Conservation (phyloP, 2,797 vertebrate genomes). For the Tapirus indicus region DNA sequence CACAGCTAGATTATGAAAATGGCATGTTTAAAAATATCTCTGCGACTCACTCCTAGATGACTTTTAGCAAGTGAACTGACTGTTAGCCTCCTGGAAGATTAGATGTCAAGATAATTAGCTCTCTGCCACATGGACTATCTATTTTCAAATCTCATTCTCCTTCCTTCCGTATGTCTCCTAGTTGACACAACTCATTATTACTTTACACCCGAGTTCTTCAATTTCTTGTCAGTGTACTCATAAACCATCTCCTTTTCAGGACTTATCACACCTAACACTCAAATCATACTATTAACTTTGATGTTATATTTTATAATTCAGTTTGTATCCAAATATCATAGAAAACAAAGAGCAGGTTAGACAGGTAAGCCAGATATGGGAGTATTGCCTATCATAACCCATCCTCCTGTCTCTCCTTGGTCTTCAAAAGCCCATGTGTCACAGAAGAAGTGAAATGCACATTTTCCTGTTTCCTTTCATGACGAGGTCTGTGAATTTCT, state of each 20-base stretch:
- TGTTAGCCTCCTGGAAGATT: slow-evolving; percentile 73
- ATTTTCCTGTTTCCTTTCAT: not conserved
- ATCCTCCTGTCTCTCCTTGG: not conserved
- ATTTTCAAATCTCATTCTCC: slow-evolving; percentile 52
- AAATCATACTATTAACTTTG: slow-evolving; percentile 17
- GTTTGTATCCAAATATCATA: slow-evolving; percentile 59
- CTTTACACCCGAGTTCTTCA: slow-evolving; percentile 26
- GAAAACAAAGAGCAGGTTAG: slow-evolving; percentile 59
- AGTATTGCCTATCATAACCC: not conserved
- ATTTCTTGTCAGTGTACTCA: not conserved
- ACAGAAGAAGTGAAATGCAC: not conserved
- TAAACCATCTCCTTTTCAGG: slow-evolving; percentile 44
- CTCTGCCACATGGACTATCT: slow-evolving; percentile 53
- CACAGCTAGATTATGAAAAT: slow-evolving; percentile 63
- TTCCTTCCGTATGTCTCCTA: slow-evolving; percentile 41
- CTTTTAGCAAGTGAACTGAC: slow-evolving; percentile 69
- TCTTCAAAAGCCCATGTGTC: not conserved
- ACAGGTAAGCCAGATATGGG: not conserved
- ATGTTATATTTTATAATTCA: slow-evolving; percentile 64
- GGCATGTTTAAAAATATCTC: slow-evolving; percentile 78
- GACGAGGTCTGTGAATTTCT: slow-evolving; percentile 34
- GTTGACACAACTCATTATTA: slow-evolving; percentile 70
- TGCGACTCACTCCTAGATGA: slow-evolving; percentile 47
- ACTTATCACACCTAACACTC: slow-evolving; percentile 40
- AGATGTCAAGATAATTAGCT: slow-evolving; percentile 82